Conservation (phyloP, 2,888 invertebrate genomes). For the Drosophila siamana region DNA sequence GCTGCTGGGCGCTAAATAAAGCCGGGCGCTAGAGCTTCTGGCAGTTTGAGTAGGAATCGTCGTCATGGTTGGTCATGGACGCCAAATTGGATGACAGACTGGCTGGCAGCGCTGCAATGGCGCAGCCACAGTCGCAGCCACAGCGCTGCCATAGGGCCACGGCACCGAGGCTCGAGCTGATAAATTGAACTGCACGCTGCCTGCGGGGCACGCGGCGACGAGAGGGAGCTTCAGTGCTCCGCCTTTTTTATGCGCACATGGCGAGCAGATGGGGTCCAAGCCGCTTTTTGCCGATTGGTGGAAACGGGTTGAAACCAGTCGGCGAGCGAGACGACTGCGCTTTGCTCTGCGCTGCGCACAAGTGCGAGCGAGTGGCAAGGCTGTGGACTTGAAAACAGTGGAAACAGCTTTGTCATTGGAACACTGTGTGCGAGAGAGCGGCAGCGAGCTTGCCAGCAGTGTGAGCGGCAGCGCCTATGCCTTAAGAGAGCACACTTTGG, state of each 20-base stretch:
- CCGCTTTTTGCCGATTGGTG: slow-evolving; percentile 78
- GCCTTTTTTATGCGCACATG: slow-evolving; percentile 68
- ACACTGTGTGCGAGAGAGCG: slow-evolving; percentile 44
- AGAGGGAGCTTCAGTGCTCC: slow-evolving; percentile 58
- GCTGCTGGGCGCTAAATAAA: slow-evolving; percentile 5
- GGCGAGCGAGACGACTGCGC: slow-evolving; percentile 67
- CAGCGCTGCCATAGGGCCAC: slow-evolving; percentile 47
- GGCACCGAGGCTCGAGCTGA: slow-evolving; percentile 24
- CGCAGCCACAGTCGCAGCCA: slow-evolving; percentile 55
- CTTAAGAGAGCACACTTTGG: slow-evolving; percentile 53
- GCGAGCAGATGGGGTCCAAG: slow-evolving; percentile 42
- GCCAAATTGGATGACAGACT: slow-evolving; percentile 81
- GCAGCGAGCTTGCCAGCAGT: slow-evolving; percentile 13
- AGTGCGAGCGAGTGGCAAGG: slow-evolving; percentile 53
- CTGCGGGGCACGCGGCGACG: slow-evolving; percentile 14
- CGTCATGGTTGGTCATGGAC: slow-evolving; percentile 83
- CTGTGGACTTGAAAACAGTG: slow-evolving; percentile 26
- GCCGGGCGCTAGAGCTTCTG: too few species aligned
- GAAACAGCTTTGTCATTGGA: slow-evolving; percentile 41
- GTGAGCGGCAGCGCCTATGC: slow-evolving; percentile 38
- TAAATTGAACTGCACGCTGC: too few species aligned
- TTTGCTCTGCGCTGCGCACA: slow-evolving; percentile 2
- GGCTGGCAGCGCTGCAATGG: slow-evolving; percentile 62
- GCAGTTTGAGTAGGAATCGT: slow-evolving; percentile 49
- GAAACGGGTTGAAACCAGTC: slow-evolving; percentile 60